phyloP scores from a whole-genome alignment of 1,140 invertebrate species.

The Araneus ventricosus region DNA sequence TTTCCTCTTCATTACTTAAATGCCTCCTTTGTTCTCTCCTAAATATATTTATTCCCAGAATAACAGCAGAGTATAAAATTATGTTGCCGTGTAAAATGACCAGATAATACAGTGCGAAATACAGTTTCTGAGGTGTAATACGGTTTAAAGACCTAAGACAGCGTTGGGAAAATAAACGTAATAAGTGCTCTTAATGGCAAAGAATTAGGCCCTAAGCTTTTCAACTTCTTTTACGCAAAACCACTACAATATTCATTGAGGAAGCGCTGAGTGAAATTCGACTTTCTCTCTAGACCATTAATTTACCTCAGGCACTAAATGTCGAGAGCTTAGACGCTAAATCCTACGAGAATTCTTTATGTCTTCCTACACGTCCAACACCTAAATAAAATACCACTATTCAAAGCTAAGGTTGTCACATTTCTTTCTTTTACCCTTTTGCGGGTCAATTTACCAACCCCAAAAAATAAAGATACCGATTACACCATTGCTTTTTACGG shows the following conservation, averaged over 20 bases:
- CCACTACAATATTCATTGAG: conserved; percentile 38
- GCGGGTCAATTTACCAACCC: not conserved
- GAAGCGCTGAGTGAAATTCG: conserved; percentile 39
- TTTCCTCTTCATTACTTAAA: not conserved
- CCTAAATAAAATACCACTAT: conserved; percentile 44
- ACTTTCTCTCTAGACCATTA: conserved; percentile 32
- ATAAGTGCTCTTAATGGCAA: conserved; percentile 17
- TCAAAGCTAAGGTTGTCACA: not conserved
- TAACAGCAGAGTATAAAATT: not conserved
- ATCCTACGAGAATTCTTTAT: conserved; percentile 51
- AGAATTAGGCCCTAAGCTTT: conserved; percentile 41
- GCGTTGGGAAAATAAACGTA: conserved; percentile 8
- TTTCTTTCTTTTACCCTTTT: conserved; percentile 24
- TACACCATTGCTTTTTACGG: conserved; percentile 6
- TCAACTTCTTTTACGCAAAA: conserved; percentile 25
- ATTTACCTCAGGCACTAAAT: conserved; percentile 49
- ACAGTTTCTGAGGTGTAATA: not conserved
- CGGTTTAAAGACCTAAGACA: not conserved
- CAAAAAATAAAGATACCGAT: conserved; percentile 16
- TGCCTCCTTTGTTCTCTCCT: not conserved
- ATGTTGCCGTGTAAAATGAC: not conserved
- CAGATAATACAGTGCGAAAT: not conserved
- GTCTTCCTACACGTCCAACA: conserved; percentile 24
- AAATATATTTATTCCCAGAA: no score
- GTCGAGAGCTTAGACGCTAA: conserved; percentile 24